Conservation (phyloP, 1,140 invertebrate species). For the Tribolium madens region DNA sequence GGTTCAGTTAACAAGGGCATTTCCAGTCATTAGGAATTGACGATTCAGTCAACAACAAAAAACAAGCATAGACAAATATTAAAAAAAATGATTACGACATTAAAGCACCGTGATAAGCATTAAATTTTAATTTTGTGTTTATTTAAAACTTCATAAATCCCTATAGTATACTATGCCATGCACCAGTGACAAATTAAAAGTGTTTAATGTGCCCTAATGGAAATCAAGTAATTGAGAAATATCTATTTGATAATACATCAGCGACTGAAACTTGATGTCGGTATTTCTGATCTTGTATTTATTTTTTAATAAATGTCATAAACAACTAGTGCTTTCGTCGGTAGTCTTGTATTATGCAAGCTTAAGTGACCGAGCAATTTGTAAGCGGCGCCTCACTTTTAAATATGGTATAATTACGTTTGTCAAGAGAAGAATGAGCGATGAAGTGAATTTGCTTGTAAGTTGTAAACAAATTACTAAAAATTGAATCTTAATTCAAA, state of each 20-base stretch:
- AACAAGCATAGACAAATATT: too few relatives aligned
- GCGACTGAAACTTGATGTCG: too few relatives aligned
- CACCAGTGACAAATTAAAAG: neutral
- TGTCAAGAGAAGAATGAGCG: conserved; percentile 5
- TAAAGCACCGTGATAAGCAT: too few relatives aligned
- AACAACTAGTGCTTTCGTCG: neutral
- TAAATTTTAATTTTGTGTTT: too few relatives aligned
- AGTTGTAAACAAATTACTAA: conserved; percentile 5
- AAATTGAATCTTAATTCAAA: neutral
- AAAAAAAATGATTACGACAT: too few relatives aligned
- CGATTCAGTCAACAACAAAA: neutral
- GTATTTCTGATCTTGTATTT: too few relatives aligned
- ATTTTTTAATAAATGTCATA: neutral
- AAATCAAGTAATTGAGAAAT: neutral
- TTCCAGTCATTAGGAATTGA: neutral
- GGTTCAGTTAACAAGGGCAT: conserved; percentile 10
- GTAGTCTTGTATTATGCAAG: neutral
- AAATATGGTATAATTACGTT: conserved; percentile 12
- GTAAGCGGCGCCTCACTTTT: conserved; percentile 5
- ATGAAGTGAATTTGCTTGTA: neutral
- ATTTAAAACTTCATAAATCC: too few relatives aligned
- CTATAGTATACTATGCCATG: neutral
- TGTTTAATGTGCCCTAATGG: neutral
- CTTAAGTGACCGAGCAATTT: conserved; percentile 6
- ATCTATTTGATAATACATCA: neutral